Conservation (phyloP, 1,140 invertebrate genomes). For the Sipha flava region DNA sequence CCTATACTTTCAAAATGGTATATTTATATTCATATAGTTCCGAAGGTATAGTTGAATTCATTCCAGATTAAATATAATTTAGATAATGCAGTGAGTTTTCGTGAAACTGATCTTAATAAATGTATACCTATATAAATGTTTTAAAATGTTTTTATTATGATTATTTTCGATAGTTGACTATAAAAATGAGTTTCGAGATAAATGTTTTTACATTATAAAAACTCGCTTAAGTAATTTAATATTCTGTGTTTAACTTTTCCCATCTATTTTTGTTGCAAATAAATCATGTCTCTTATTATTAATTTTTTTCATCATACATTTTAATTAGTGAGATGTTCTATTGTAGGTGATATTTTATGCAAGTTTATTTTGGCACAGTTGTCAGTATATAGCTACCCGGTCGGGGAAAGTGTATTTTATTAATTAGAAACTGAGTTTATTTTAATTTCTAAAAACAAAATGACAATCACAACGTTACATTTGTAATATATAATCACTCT, state of each 20-base stretch:
- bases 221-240: background rate
- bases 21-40: too few relatives aligned
- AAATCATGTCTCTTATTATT: background rate
- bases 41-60: too few relatives aligned
- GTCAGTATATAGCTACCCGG: background rate
- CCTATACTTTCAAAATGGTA: too few relatives aligned
- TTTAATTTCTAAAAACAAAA: background rate
- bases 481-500: too few relatives aligned
- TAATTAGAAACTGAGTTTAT: background rate
- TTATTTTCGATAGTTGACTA: background rate
- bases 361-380: background rate
- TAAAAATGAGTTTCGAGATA: background rate
- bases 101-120: too few relatives aligned
- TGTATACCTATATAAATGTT: too few relatives aligned
- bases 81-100: too few relatives aligned
- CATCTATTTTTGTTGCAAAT: background rate
- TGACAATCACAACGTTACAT: too few relatives aligned
- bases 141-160: background rate
- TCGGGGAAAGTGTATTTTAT: background rate
- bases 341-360: background rate
- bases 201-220: background rate
- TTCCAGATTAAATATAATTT: too few relatives aligned
- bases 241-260: background rate
- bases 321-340: background rate
- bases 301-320: background rate